Conservation (phyloP, 2,113 vertebrate genomes). For the Amphiprion ocellaris region DNA sequence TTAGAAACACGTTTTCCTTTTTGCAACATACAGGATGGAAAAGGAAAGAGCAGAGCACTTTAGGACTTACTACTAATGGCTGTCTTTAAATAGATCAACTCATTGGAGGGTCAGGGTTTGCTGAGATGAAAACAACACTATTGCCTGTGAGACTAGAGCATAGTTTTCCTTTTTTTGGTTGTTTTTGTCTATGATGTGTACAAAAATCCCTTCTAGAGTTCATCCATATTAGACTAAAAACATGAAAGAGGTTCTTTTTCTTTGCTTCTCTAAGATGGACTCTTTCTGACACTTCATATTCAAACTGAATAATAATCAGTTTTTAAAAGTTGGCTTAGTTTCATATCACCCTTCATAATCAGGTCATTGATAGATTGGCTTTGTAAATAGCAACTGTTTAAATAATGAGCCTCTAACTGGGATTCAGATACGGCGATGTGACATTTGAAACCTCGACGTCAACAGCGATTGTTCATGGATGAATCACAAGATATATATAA, state of each 20-base stretch:
- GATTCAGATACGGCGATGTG: neutral
- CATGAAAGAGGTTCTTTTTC: neutral
- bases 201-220: neutral
- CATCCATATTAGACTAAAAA: neutral
- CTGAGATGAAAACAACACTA: constrained; percentile 23
- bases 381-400: neutral
- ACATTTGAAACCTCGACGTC: constrained; percentile 11
- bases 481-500: constrained; percentile 23
- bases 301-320: neutral
- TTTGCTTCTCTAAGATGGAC: neutral
- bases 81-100: constrained; percentile 59
- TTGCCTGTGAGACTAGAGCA: neutral
- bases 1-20: constrained; percentile 71
- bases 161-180: neutral
- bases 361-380: neutral
- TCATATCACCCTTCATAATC: neutral
- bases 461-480: constrained; percentile 20
- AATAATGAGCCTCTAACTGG: neutral
- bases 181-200: neutral
- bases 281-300: neutral
- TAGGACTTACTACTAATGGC: constrained; percentile 41
- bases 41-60: constrained; percentile 54
- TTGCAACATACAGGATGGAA: constrained; percentile 57
- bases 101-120: neutral
- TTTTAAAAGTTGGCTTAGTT: neutral